These are phyloP conservation scores for Drosophila murphyi DNA, from an alignment of 1,140 invertebrate species.

Conservation along the genomic window DNA sequence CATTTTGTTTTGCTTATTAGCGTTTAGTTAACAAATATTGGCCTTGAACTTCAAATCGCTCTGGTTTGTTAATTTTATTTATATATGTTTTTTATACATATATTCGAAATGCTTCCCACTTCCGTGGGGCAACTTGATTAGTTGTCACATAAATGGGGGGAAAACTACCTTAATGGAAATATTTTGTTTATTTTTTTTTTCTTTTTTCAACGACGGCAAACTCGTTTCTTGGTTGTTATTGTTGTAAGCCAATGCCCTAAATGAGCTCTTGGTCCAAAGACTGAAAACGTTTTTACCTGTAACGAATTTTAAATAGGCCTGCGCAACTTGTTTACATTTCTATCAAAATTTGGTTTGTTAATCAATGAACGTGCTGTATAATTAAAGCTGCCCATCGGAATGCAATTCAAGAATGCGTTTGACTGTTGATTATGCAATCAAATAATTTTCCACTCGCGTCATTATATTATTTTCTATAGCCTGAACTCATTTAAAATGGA, in stretches of 20 bases:
- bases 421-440: too few relatives aligned
- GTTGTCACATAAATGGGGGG: conserved; percentile 9
- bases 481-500: too few relatives aligned
- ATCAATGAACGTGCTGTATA: too few relatives aligned
- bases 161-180: conserved; percentile 46
- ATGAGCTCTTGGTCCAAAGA: not conserved
- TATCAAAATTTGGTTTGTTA: too few relatives aligned
- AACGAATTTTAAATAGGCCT: not conserved
- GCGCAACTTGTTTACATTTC: too few relatives aligned
- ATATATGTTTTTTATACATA: conserved; percentile 18
- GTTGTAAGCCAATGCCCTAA: conserved; percentile 46
- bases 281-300: not conserved
- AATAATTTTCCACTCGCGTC: too few relatives aligned
- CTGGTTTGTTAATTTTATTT: conserved; percentile 19
- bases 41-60: conserved; percentile 55
- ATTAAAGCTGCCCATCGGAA: too few relatives aligned
- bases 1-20: conserved; percentile 26
- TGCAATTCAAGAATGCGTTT: too few relatives aligned
- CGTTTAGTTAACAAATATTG: conserved; percentile 13
- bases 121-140: conserved; percentile 23
- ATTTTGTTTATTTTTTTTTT: conserved; percentile 26
- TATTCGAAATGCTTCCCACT: conserved; percentile 32
- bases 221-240: conserved; percentile 22
- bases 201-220: conserved; percentile 21
- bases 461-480: too few relatives aligned